A percentile compares a stretch with the other conserved stretches of the same genome.
phyloP scores from a whole-genome alignment of 2,888 invertebrate species.

The Amblyjoppa proteus region DNA sequence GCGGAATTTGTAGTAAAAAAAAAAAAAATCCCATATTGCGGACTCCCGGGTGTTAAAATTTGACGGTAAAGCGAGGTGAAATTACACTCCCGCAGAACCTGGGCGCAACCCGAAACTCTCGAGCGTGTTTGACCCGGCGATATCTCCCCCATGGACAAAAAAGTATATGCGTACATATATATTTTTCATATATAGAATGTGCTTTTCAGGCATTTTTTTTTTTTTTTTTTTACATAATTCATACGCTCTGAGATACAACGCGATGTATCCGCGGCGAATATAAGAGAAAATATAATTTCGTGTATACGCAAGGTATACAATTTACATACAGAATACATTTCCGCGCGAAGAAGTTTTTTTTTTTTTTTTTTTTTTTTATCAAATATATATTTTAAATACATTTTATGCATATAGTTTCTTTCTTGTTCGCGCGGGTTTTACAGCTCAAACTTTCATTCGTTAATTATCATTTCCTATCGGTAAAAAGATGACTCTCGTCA shows the following conservation, averaged over 20 bases:
- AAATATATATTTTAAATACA: not conserved
- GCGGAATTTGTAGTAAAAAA: not conserved
- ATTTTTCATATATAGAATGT: not conserved
- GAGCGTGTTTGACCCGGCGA: not conserved
- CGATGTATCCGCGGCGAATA: not conserved
- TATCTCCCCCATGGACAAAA: not conserved
- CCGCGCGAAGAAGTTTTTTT: not conserved
- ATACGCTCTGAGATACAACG: not conserved
- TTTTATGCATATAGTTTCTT: not conserved
- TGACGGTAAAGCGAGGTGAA: conserved; percentile 4
- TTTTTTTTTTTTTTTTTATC: not conserved
- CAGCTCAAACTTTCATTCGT: not conserved
- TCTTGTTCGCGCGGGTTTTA: not conserved
- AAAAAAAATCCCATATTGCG: not conserved
- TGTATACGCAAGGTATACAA: not conserved
- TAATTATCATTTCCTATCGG: not conserved
- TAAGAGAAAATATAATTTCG: not conserved
- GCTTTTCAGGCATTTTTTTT: not conserved
- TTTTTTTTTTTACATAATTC: not conserved
- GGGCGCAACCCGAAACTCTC: not conserved
- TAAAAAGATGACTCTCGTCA: too few species aligned
- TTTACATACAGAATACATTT: not conserved
- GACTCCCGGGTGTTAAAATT: conserved; percentile 5
- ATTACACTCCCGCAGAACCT: not conserved
- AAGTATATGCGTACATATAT: not conserved